Conservation (phyloP, 2,888 invertebrate species). For the Drosophila phalerata region DNA sequence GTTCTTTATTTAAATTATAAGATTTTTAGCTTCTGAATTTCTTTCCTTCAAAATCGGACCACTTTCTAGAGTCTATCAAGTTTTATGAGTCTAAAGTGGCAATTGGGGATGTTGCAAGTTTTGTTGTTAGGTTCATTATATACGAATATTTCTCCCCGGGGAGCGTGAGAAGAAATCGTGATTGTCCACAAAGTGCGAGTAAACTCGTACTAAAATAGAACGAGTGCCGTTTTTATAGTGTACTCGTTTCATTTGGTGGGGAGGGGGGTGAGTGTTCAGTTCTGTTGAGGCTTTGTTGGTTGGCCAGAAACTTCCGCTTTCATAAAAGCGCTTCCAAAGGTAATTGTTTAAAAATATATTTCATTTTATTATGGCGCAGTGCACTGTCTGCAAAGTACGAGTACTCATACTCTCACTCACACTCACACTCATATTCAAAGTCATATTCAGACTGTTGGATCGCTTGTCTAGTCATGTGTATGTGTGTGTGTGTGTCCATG, state of each 20-base stretch:
- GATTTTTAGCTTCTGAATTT: neutral
- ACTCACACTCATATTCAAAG: constrained; percentile 24
- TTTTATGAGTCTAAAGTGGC: constrained; percentile 1
- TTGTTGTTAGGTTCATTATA: constrained; percentile 16
- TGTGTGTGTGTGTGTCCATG: constrained; percentile 55
- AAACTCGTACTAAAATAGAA: constrained; percentile 9
- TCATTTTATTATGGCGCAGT: constrained; percentile 71
- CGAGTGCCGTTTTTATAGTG: constrained; percentile 22
- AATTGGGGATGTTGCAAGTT: neutral
- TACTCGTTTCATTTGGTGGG: neutral
- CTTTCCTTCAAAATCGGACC: neutral
- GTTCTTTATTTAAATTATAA: too few relatives aligned
- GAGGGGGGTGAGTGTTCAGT: neutral
- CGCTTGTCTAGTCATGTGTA: constrained; percentile 58
- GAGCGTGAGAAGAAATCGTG: constrained; percentile 16
- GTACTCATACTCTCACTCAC: neutral
- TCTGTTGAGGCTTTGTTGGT: constrained; percentile 47
- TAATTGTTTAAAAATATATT: constrained; percentile 80
- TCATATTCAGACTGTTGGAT: constrained; percentile 44
- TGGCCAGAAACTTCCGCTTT: constrained; percentile 63
- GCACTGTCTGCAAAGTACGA: constrained; percentile 24
- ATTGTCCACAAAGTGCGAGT: constrained; percentile 29
- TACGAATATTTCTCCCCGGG: neutral
- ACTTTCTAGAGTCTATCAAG: neutral
- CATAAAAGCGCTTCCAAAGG: constrained; percentile 71